These are phyloP conservation scores for Cosmorhoe ocellata DNA, from an alignment of 2,888 invertebrate genomes.

Conservation along the genomic window DNA sequence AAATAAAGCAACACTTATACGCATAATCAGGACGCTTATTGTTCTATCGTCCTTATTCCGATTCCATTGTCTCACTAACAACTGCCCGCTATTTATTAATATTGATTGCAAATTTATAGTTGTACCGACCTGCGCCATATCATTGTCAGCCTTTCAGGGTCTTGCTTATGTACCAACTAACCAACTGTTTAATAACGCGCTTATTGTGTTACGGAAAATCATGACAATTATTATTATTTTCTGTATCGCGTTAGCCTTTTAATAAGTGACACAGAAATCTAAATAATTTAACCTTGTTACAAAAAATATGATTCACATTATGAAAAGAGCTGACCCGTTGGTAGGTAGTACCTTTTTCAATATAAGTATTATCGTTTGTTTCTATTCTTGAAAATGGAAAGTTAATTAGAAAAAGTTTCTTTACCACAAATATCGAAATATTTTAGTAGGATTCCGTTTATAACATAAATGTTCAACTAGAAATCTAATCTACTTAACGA, in stretches of 20 bases:
- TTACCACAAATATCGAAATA: background rate
- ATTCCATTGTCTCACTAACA: slow-evolving; percentile 66
- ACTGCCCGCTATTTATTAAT: slow-evolving; percentile 58
- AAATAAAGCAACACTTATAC: slow-evolving; percentile 60
- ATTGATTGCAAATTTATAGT: slow-evolving; percentile 71
- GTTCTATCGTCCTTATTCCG: slow-evolving; percentile 72
- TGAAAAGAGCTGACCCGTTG: slow-evolving; percentile 22
- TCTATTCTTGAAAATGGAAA: slow-evolving; percentile 4
- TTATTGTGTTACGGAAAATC: slow-evolving; percentile 43
- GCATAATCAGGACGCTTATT: slow-evolving; percentile 66
- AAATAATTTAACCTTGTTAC: slow-evolving; percentile 35
- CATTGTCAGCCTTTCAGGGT: slow-evolving; percentile 63
- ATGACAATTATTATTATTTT: slow-evolving; percentile 38
- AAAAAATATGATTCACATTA: slow-evolving; percentile 33
- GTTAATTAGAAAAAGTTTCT: background rate
- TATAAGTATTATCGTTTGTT: slow-evolving; percentile 11
- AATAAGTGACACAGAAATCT: slow-evolving; percentile 36
- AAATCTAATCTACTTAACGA: slow-evolving; percentile 55
- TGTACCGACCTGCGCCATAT: slow-evolving; percentile 45
- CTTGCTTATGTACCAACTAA: slow-evolving; percentile 20
- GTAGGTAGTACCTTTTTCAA: slow-evolving; percentile 6
- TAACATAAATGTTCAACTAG: slow-evolving; percentile 42
- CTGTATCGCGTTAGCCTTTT: slow-evolving; percentile 25
- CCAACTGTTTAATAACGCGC: slow-evolving; percentile 23
- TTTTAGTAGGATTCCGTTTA: background rate